Percentiles rank a stretch among this genome's conserved stretches.
Conservation (phyloP, 2,113 vertebrate genomes). For the Dendrocopos noguchii region DNA sequence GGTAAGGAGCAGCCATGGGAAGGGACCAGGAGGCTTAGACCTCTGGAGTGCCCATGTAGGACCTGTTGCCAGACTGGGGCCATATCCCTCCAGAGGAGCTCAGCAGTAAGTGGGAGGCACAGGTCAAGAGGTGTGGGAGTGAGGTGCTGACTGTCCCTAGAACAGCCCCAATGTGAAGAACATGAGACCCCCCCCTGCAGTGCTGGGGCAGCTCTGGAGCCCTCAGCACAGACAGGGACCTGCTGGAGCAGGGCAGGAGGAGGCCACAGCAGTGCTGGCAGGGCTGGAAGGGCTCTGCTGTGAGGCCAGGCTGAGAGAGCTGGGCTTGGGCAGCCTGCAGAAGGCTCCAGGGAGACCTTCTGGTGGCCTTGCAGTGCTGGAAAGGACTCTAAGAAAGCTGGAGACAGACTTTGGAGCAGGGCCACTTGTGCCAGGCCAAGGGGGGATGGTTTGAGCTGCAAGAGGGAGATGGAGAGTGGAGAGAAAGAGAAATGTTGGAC, state of each 20-base stretch:
- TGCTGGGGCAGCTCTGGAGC: not conserved
- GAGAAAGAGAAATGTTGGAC: too few species aligned
- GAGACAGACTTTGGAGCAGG: too few species aligned
- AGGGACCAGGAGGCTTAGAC: not conserved
- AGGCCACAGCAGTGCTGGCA: not conserved
- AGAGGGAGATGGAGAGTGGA: too few species aligned
- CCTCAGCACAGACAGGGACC: not conserved
- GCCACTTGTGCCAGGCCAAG: too few species aligned
- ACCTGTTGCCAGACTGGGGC: fast-evolving
- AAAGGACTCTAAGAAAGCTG: too few species aligned
- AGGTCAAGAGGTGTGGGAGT: not conserved
- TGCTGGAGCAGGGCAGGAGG: not conserved
- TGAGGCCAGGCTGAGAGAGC: too few species aligned
- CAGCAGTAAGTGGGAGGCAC: fast-evolving
- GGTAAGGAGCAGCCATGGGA: not conserved
- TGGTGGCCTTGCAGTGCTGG: too few species aligned
- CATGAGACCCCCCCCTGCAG: not conserved
- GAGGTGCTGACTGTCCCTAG: not conserved
- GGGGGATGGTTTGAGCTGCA: too few species aligned
- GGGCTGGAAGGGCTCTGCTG: too few species aligned
- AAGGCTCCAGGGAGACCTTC: too few species aligned
- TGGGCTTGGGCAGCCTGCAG: too few species aligned
- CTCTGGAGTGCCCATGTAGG: not conserved
- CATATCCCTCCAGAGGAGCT: fast-evolving
- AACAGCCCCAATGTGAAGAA: not conserved